Percentiles rank a stretch among this genome's conserved stretches.
These are phyloP conservation scores for Euzetes globulus DNA, from an alignment of 2,888 invertebrate genomes.

Conservation along the genomic window DNA sequence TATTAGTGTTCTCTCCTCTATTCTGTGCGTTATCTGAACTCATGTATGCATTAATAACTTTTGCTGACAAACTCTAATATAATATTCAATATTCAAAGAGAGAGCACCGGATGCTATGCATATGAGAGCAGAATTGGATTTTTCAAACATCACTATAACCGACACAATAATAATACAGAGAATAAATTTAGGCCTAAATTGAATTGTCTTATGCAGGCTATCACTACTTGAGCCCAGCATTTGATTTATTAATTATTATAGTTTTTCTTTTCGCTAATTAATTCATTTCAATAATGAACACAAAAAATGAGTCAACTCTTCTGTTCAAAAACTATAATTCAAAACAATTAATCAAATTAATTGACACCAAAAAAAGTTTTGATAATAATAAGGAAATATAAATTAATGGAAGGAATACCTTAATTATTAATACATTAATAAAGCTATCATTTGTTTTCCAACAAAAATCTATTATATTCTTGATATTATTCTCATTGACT, in stretches of 20 bases:
- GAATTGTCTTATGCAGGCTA: background rate
- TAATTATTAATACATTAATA: slow-evolving; percentile 1
- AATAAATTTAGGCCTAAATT: background rate
- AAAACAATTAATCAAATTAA: background rate
- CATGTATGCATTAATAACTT: slow-evolving; percentile 23
- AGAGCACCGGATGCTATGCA: slow-evolving; percentile 5
- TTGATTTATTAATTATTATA: slow-evolving; percentile 9
- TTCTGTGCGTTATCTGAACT: background rate
- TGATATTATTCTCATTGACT: background rate
- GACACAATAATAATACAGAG: background rate
- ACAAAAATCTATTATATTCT: too few relatives aligned
- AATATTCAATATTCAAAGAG: slow-evolving; percentile 7
- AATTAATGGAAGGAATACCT: background rate
- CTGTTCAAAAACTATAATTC: background rate
- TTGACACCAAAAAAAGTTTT: background rate
- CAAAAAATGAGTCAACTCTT: background rate
- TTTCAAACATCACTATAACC: too few relatives aligned
- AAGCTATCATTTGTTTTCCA: background rate
- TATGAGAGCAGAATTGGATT: too few relatives aligned
- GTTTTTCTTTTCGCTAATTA: background rate
- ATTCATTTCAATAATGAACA: background rate
- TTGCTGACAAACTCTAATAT: slow-evolving; percentile 4
- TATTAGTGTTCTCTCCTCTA: background rate
- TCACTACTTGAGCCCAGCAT: background rate
- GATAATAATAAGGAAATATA: background rate